Conservation (phyloP, 2,888 invertebrate species). For the Drosophila silvestris region DNA sequence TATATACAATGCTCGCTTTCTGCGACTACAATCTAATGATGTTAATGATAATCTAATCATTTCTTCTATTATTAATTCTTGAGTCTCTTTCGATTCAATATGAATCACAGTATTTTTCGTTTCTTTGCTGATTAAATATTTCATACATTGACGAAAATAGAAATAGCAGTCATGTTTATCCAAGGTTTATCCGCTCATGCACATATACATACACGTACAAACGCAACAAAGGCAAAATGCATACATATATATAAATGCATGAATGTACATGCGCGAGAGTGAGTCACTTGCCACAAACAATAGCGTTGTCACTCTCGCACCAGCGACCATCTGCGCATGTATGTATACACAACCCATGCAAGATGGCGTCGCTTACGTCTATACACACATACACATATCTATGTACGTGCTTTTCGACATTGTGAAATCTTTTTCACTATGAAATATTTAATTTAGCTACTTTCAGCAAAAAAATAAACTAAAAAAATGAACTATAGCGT, state of each 20-base stretch:
- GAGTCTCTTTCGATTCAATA: constrained; percentile 73
- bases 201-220: constrained; percentile 34
- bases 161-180: constrained; percentile 39
- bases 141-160: constrained; percentile 49
- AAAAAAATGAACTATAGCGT: constrained; percentile 23
- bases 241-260: background rate
- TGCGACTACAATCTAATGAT: constrained; percentile 26
- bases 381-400: constrained; percentile 18
- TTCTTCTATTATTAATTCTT: constrained; percentile 17
- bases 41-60: constrained; percentile 22
- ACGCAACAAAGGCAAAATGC: constrained; percentile 28
- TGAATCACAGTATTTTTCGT: constrained; percentile 67
- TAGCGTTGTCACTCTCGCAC: constrained; percentile 25
- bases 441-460: constrained; percentile 30
- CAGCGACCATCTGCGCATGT: constrained; percentile 19
- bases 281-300: constrained; percentile 6
- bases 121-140: constrained; percentile 29
- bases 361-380: constrained; percentile 58
- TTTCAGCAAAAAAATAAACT: constrained; percentile 8
- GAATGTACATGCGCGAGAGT: background rate
- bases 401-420: constrained; percentile 33
- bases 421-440: constrained; percentile 17
- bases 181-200: constrained; percentile 37
- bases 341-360: constrained; percentile 29
- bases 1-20: constrained; percentile 37